A percentile compares a stretch with the other conserved stretches of the same genome.
Evolutionary conservation across 1,140 invertebrate species (phyloP).

Genomic region (Drosophila nigrodunni): DNA sequence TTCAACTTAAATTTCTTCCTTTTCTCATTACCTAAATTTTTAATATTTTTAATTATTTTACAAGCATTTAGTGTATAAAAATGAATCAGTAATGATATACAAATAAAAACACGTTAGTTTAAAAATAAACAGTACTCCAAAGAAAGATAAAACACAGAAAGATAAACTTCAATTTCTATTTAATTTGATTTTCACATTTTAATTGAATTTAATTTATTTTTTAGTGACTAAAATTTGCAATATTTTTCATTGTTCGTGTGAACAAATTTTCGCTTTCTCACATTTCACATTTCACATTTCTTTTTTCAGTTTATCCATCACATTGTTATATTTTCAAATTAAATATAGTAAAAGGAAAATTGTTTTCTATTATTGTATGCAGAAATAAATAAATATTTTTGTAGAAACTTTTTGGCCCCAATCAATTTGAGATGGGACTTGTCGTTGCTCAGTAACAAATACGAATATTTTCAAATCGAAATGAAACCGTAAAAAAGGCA

Average conservation of each 20-base stretch:
- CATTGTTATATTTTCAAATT: conserved; percentile 23
- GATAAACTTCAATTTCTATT: too few species aligned
- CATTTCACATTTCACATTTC: background rate
- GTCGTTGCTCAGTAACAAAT: conserved; percentile 19
- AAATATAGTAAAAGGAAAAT: conserved; percentile 31
- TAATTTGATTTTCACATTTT: too few species aligned
- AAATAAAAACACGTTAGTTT: too few species aligned
- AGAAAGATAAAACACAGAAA: too few species aligned
- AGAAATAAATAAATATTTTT: background rate
- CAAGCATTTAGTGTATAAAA: too few species aligned
- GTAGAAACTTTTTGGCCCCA: conserved; percentile 14
- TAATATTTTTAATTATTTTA: too few species aligned
- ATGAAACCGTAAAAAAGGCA: conserved; percentile 33
- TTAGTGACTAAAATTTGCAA: too few species aligned
- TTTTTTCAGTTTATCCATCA: conserved; percentile 5
- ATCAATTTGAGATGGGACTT: conserved; percentile 44
- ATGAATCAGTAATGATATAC: too few species aligned
- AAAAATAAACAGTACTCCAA: too few species aligned
- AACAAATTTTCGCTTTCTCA: conserved; percentile 4
- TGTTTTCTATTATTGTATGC: conserved; percentile 17
- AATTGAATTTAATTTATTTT: too few species aligned
- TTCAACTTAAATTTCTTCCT: too few species aligned
- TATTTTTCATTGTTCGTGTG: background rate
- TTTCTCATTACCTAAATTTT: too few species aligned
- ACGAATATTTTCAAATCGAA: conserved; percentile 26